These are phyloP conservation scores for Chrysomela aeneicollis DNA, from an alignment of 2,888 invertebrate genomes.

Conservation along the genomic window DNA sequence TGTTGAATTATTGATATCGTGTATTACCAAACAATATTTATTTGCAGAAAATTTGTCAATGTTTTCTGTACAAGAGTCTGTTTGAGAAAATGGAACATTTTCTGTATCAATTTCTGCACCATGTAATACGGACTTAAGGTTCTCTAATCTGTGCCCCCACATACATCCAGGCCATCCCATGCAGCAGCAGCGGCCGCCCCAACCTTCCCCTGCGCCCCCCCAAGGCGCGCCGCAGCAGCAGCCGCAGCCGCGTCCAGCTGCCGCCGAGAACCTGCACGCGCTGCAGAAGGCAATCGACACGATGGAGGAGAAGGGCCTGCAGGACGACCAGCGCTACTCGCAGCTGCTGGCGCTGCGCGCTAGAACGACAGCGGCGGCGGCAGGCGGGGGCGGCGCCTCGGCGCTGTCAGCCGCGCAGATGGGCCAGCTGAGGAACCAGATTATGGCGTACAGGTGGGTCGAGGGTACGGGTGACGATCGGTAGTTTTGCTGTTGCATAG, in stretches of 20 bases:
- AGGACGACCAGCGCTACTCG: constrained; percentile 91
- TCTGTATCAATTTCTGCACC: no score
- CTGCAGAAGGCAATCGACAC: constrained; percentile 89
- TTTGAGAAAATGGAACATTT: no score
- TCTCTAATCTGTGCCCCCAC: no score
- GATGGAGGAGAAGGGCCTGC: constrained; percentile 94
- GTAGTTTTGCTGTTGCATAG: no score
- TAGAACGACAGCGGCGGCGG: constrained; percentile 62
- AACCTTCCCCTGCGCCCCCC: not conserved
- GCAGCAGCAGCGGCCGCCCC: not conserved
- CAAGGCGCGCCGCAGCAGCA: constrained; percentile 29
- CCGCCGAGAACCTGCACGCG: constrained; percentile 81
- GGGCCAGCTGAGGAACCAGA: constrained; percentile 90
- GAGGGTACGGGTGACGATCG: no score
- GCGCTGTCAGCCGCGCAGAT: constrained; percentile 82
- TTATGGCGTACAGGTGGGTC: constrained; percentile 77
- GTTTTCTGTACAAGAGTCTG: no score
- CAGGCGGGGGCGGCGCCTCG: constrained; percentile 63
- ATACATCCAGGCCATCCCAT: not conserved
- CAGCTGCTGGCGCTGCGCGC: constrained; percentile 87
- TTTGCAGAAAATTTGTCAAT: no score
- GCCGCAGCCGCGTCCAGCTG: constrained; percentile 54
- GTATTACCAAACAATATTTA: no score
- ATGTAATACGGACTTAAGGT: no score
- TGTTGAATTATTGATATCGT: no score